Evolutionary conservation across 92 coral and sea anemone species (phyloP).

Genomic region (Epizoanthus rinbou): DNA sequence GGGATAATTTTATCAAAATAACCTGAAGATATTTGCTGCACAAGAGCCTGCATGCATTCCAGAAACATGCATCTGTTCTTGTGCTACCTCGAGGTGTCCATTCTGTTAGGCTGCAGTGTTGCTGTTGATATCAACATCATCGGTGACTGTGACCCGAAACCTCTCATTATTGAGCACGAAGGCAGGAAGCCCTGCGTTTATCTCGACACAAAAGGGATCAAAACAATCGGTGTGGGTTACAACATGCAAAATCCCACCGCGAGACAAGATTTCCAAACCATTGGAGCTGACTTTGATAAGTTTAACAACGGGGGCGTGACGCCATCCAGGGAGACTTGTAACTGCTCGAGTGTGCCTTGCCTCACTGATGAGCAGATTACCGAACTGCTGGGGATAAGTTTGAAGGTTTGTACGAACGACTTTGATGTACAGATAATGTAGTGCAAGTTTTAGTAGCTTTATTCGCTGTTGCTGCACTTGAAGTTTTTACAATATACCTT

Average conservation of each 20-base stretch:
- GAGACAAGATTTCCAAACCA: neutral
- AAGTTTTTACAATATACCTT: too few species aligned
- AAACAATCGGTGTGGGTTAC: slow-evolving; percentile 42
- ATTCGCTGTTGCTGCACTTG: neutral
- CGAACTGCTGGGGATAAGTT: slow-evolving; percentile 19
- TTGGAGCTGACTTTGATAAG: slow-evolving; percentile 48
- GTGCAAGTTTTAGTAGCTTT: neutral
- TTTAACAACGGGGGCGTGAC: slow-evolving; percentile 24
- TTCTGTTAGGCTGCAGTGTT: neutral
- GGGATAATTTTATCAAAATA: too few species aligned
- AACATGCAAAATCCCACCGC: slow-evolving; percentile 31
- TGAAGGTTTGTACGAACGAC: slow-evolving; percentile 4
- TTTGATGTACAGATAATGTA: neutral
- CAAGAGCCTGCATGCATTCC: neutral
- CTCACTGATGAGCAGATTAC: slow-evolving; percentile 37
- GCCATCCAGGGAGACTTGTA: slow-evolving; percentile 6
- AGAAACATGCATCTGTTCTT: neutral
- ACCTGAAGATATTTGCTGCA: too few species aligned
- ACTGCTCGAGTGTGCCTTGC: slow-evolving; percentile 39
- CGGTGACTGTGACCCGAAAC: slow-evolving; percentile 34
- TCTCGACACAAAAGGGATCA: slow-evolving; percentile 32
- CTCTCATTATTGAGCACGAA: slow-evolving; percentile 6
- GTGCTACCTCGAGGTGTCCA: neutral
- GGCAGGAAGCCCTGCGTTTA: slow-evolving; percentile 47
- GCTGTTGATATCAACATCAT: neutral